Conservation (phyloP, 2,888 invertebrate species). For the Emesis castigata region DNA sequence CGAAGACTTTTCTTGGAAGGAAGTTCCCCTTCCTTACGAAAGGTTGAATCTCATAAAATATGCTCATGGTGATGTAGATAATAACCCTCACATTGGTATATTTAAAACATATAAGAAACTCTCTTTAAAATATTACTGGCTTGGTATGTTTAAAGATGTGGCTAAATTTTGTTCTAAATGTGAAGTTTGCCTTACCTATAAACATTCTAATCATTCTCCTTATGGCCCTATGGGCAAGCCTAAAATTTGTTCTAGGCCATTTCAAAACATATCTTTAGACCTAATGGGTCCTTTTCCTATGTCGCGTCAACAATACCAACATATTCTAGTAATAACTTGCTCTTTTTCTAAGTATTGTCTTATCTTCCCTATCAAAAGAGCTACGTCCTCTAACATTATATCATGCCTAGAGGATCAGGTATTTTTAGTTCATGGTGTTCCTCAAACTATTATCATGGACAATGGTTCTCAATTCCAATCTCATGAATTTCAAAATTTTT, state of each 20-base stretch:
- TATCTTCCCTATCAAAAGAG: conserved; percentile 34
- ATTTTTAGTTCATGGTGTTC: conserved; percentile 68
- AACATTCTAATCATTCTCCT: conserved; percentile 30
- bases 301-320: conserved; percentile 27
- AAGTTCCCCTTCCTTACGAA: too few relatives aligned
- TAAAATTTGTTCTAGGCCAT: conserved; percentile 39
- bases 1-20: too few relatives aligned
- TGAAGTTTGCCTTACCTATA: conserved; percentile 35
- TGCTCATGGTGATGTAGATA: too few relatives aligned
- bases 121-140: too few relatives aligned
- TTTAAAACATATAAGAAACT: too few relatives aligned
- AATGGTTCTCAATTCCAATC: conserved; percentile 68
- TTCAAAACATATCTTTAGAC: conserved; percentile 37
- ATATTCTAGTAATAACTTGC: conserved; percentile 40
- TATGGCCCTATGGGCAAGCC: conserved; percentile 42
- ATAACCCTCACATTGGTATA: too few relatives aligned
- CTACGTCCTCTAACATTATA: conserved; percentile 16
- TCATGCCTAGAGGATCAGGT: conserved; percentile 55
- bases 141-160: conserved; percentile 19
- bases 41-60: too few relatives aligned
- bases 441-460: conserved; percentile 62
- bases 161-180: conserved; percentile 36
- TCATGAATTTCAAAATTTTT: conserved; percentile 1
- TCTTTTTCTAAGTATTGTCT: conserved; percentile 52
- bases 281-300: conserved; percentile 50